Base-by-base conservation (phyloP, 2,888 invertebrate species). In the Proisotoma minuta region DNA sequence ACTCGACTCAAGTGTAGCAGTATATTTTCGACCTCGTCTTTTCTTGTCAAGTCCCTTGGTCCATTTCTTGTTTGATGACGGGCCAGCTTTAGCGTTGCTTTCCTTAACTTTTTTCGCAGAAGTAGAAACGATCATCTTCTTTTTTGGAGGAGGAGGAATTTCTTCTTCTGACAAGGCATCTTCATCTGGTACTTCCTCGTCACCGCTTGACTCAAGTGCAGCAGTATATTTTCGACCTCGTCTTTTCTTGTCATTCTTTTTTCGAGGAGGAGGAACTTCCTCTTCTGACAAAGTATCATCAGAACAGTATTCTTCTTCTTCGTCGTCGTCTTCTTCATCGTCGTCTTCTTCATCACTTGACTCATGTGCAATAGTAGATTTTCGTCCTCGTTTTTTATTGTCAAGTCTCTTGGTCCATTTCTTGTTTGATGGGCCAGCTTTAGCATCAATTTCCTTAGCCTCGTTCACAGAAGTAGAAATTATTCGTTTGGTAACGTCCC, bases 401-500 rank as follows among this genome's bases (percentile, higher is more conserved):
- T 10, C 12, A 8, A 8, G 8, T 12, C 12, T 34, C 34, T 12
- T 8, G 8, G 8, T 8, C 34, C 34, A 34, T 12, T 34, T 34
- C 34, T 34, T 34, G 34, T 34, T 34, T 8, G 8, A 34, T 34
- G 34, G 34, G 8, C 34, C 34, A 12, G 8, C 12, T 10, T 10
- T 10, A 10, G 8, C 34, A 34, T 8, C 27, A 3, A 59, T 15
- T 20, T 58, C 26, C 8, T 62, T 57, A n/a, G n/a, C n/a, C n/a
- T n/a, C n/a, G n/a, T n/a, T n/a, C 48, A 48, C 26, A 28, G 59
- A 18, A 2, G 58, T 61, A 5, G 47, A 50, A 12, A 66, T 51
- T 2, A 69, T 29, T 22, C 66, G 39, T 12, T 27, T 28, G 5
- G 66, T 65, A 15, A 47, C 56, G 18, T 59, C 52, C 57, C 65